Percentiles rank a stretch among this genome's conserved stretches.
Conservation (phyloP, 1,140 invertebrate genomes). For the Diorhabda sublineata region DNA sequence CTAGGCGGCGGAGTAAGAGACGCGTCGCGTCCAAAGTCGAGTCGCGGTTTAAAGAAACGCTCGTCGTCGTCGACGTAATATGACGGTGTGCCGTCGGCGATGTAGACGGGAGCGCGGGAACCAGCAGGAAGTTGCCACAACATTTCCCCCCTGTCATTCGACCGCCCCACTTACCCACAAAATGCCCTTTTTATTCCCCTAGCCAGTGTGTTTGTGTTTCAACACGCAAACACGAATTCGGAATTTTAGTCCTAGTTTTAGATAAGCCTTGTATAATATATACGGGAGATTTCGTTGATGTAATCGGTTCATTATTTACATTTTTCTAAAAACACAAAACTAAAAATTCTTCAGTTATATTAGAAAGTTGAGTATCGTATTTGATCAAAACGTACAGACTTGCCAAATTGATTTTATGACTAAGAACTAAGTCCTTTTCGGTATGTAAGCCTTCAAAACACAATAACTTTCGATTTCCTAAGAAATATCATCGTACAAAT, state of each 20-base stretch:
- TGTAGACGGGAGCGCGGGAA: slow-evolving; percentile 37
- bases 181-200: background rate
- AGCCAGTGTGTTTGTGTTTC: background rate
- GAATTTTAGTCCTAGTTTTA: background rate
- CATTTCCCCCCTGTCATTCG: slow-evolving; percentile 8
- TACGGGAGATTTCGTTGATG: too few species aligned
- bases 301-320: too few species aligned
- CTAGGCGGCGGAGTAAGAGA: slow-evolving; percentile 33
- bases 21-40: slow-evolving; percentile 20
- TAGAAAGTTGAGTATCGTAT: too few species aligned
- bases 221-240: background rate
- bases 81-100: slow-evolving; percentile 26
- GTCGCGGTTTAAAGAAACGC: slow-evolving; percentile 22
- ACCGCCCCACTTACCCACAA: slow-evolving; percentile 5
- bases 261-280: background rate
- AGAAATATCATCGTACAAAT: too few species aligned
- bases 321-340: too few species aligned
- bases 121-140: slow-evolving; percentile 30
- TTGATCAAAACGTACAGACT: too few species aligned
- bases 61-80: background rate
- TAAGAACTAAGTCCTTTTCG: too few species aligned
- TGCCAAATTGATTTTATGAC: too few species aligned
- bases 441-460: too few species aligned
- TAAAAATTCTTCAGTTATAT: too few species aligned
- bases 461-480: too few species aligned